phyloP scores from a whole-genome alignment of 2,888 invertebrate genomes.

The Sepioteuthis lessoniana region DNA sequence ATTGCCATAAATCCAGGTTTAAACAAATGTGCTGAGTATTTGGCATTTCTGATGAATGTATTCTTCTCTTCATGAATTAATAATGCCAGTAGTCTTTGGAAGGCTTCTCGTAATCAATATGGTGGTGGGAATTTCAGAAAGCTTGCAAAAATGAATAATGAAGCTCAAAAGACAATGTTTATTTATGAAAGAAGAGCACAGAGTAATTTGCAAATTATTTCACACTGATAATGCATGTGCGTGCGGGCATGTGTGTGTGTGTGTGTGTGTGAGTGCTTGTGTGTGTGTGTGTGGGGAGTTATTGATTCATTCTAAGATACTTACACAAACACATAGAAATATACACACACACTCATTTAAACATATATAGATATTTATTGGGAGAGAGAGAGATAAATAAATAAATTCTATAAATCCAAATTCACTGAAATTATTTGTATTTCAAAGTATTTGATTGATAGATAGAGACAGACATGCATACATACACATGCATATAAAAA shows the following conservation, averaged over 20 bases:
- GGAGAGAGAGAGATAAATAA: too few relatives aligned
- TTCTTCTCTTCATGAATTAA: conserved; percentile 33
- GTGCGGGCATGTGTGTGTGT: neutral
- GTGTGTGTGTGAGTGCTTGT: too few relatives aligned
- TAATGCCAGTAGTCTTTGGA: neutral
- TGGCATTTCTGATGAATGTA: neutral
- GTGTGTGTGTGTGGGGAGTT: too few relatives aligned
- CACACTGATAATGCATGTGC: neutral
- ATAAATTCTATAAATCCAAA: too few relatives aligned
- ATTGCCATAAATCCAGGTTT: neutral
- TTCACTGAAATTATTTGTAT: too few relatives aligned
- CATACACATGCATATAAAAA: too few relatives aligned
- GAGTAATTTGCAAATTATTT: neutral
- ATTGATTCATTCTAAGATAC: too few relatives aligned
- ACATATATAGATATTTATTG: too few relatives aligned
- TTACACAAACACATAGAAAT: too few relatives aligned
- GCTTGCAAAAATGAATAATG: neutral
- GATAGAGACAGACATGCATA: too few relatives aligned
- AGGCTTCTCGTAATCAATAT: neutral
- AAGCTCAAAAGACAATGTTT: neutral
- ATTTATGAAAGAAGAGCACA: neutral
- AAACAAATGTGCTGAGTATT: neutral
- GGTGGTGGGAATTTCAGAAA: neutral
- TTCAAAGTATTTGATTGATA: too few relatives aligned
- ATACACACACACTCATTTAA: too few relatives aligned